A percentile compares a stretch with the other conserved stretches of the same genome.
Conservation (phyloP, 2,113 vertebrate species). For the Heloderma charlesbogerti region DNA sequence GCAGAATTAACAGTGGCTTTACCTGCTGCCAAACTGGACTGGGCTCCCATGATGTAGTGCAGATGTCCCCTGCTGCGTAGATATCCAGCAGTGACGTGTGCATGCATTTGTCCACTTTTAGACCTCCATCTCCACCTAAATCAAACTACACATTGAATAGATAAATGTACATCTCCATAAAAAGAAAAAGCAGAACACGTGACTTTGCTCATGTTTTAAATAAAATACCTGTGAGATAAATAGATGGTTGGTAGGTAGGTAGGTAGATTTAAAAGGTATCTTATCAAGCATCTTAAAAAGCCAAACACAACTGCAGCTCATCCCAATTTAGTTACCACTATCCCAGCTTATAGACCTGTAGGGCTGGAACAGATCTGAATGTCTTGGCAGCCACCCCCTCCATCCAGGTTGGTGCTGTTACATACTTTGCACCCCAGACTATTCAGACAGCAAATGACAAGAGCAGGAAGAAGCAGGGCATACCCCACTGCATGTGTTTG, state of each 20-base stretch:
- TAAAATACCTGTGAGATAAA: no score
- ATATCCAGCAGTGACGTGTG: slow-evolving; percentile 84
- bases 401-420: background rate
- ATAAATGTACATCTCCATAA: background rate
- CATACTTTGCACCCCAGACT: background rate
- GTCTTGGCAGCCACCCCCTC: no score
- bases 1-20: fast-evolving
- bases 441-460: background rate
- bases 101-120: slow-evolving; percentile 90
- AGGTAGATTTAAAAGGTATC: background rate
- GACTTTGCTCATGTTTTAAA: background rate
- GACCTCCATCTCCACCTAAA: slow-evolving; percentile 86
- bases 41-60: slow-evolving; percentile 87
- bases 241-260: no score
- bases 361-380: background rate
- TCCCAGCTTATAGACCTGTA: background rate
- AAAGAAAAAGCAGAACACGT: background rate
- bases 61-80: slow-evolving; percentile 94
- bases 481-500: background rate
- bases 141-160: slow-evolving; percentile 80
- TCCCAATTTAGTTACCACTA: background rate
- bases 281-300: background rate
- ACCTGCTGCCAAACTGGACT: slow-evolving; percentile 95
- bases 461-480: background rate
- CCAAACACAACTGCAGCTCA: no score